Evolutionary conservation across 1,140 invertebrate genomes (phyloP).

Genomic region (Neomicropteryx cornuta): DNA sequence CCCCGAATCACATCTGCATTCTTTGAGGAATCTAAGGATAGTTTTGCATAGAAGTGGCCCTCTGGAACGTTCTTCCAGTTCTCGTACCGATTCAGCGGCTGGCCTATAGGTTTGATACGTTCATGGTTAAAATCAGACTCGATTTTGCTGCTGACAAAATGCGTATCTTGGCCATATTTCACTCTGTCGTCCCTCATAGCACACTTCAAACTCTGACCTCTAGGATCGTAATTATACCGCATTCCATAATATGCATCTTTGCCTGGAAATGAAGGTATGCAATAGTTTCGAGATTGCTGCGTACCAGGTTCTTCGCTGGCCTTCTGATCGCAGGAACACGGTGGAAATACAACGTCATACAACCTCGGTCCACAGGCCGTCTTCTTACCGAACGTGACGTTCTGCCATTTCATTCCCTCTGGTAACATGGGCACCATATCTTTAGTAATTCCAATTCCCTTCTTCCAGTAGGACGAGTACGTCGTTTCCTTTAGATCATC

Average conservation of each 20-base stretch:
- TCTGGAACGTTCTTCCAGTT: conserved; percentile 32
- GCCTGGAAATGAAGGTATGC: conserved; percentile 20
- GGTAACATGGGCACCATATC: conserved; percentile 38
- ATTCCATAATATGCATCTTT: conserved; percentile 23
- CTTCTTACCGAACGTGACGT: conserved; percentile 35
- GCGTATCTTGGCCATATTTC: conserved; percentile 18
- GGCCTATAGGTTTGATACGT: conserved; percentile 26
- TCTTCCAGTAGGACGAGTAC: conserved; percentile 40
- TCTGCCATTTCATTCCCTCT: conserved; percentile 28
- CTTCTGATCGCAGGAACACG: conserved; percentile 22
- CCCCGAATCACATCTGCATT: too few relatives aligned
- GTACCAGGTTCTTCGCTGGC: conserved; percentile 28
- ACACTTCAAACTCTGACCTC: conserved; percentile 32
- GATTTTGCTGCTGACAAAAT: conserved; percentile 24
- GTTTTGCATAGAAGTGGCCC: conserved; percentile 33
- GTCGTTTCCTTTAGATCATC: conserved; percentile 38
- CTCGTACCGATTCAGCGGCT: conserved; percentile 30
- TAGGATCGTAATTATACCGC: conserved; percentile 30
- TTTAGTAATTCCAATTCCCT: conserved; percentile 25
- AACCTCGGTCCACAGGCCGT: conserved; percentile 21
- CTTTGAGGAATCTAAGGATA: too few relatives aligned
- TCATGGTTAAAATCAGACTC: conserved; percentile 30
- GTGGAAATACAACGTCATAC: conserved; percentile 28
- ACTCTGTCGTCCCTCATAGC: conserved; percentile 32
- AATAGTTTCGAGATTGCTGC: conserved; percentile 30